phyloP scores from a whole-genome alignment of 1,140 invertebrate species.

The Tenebrio molitor region DNA sequence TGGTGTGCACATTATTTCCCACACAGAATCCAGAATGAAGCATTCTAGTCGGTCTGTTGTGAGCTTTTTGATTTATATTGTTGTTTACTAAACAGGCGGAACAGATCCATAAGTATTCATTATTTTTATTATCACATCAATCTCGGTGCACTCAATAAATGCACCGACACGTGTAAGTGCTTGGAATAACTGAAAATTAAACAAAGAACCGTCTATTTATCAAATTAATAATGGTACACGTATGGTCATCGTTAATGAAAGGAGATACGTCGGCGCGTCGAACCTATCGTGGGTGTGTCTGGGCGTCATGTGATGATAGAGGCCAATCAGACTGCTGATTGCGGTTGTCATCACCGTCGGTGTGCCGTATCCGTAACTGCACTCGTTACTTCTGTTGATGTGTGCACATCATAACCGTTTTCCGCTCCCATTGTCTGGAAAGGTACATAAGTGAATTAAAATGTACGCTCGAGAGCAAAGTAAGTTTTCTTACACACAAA shows the following conservation, averaged over 20 bases:
- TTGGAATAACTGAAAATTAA: not conserved
- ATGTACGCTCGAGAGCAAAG: not conserved
- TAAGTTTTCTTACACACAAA: not conserved
- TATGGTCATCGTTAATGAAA: not conserved
- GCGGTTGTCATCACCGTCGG: constrained; percentile 6
- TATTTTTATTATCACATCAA: no score
- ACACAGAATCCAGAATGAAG: constrained; percentile 3
- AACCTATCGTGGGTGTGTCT: constrained; percentile 12
- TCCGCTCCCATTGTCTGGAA: constrained; percentile 4
- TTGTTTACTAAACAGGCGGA: no score
- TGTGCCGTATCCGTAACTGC: constrained; percentile 12
- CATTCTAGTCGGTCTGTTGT: not conserved
- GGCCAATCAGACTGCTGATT: constrained; percentile 15
- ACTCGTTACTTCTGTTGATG: constrained; percentile 7
- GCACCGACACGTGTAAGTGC: not conserved
- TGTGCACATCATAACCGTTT: not conserved
- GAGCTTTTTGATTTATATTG: no score
- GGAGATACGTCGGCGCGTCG: not conserved
- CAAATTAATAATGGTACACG: not conserved
- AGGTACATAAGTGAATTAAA: constrained; percentile 26
- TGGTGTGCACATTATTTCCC: no score
- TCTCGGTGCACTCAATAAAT: not conserved
- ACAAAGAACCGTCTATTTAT: not conserved
- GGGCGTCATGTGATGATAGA: constrained; percentile 32
- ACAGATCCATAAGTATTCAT: no score